These are phyloP conservation scores for Papilio machaon DNA, from an alignment of 1,140 invertebrate genomes.

Conservation along the genomic window DNA sequence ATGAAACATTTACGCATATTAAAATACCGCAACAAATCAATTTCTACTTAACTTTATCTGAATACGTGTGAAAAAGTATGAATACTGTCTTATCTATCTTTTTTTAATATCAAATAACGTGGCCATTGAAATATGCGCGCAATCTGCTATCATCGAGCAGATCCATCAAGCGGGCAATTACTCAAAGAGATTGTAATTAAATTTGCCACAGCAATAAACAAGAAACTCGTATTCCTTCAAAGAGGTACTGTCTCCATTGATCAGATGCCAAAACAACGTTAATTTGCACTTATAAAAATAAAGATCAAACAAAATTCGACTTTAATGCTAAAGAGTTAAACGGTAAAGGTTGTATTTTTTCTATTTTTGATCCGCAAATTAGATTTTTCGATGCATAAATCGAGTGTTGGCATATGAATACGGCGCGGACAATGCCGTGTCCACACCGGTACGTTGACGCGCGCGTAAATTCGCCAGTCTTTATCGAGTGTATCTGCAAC, in stretches of 20 bases:
- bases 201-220: conserved; percentile 66
- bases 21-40: no score
- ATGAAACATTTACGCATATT: no score
- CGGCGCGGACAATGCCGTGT: conserved; percentile 62
- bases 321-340: conserved; percentile 44
- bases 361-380: conserved; percentile 30
- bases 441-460: conserved; percentile 49
- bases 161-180: conserved; percentile 63
- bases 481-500: conserved; percentile 56
- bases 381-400: conserved; percentile 65
- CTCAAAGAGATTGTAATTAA: conserved; percentile 71
- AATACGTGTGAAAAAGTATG: background rate
- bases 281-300: conserved; percentile 33
- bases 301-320: conserved; percentile 32
- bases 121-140: conserved; percentile 32
- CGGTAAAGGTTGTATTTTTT: conserved; percentile 28
- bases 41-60: no score
- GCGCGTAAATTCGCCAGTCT: conserved; percentile 60
- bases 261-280: conserved; percentile 46
- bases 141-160: conserved; percentile 38
- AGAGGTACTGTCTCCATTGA: conserved; percentile 59
- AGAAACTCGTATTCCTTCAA: conserved; percentile 56
- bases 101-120: conserved; percentile 30
- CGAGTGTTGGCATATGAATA: conserved; percentile 75
- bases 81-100: background rate